These are phyloP conservation scores for Brachyhypopomus occidentalis DNA, from an alignment of 2,113 vertebrate genomes.

Conservation along the genomic window DNA sequence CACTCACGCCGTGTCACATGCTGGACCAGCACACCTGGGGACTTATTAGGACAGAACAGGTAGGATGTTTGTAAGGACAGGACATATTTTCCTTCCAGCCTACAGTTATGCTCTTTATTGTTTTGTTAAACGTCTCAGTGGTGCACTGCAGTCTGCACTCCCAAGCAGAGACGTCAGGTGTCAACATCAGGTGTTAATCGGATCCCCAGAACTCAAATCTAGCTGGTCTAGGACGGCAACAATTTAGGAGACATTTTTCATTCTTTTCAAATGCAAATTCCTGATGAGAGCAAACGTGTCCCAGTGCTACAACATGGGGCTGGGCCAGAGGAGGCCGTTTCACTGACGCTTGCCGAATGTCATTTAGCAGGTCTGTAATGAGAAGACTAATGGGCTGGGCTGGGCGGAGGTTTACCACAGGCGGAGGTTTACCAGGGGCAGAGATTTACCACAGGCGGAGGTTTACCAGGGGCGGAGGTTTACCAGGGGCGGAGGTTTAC, in stretches of 20 bases:
- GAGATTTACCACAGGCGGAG: neutral
- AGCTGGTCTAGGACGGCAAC: no score
- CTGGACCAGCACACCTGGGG: neutral
- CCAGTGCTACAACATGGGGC: slow-evolving; percentile 56
- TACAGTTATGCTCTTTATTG: neutral
- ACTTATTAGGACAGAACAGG: neutral
- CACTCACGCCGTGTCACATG: neutral
- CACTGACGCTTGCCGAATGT: slow-evolving; percentile 54
- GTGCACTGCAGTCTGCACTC: neutral
- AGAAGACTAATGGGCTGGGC: no score
- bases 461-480: no score
- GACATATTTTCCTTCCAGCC: neutral
- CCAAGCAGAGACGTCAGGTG: no score
- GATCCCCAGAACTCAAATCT: no score
- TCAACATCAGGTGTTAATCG: no score
- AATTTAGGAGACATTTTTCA: neutral
- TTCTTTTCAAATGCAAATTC: slow-evolving; percentile 27
- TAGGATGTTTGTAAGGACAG: no score
- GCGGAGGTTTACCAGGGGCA: no score
- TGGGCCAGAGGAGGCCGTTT: slow-evolving; percentile 54
- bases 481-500: no score
- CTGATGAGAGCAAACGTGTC: slow-evolving; percentile 43
- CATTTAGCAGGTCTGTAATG: slow-evolving; percentile 65
- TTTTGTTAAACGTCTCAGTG: neutral
- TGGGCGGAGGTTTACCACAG: no score